Conservation (phyloP, 2,113 vertebrate species). For the Syngnathus typhle region DNA sequence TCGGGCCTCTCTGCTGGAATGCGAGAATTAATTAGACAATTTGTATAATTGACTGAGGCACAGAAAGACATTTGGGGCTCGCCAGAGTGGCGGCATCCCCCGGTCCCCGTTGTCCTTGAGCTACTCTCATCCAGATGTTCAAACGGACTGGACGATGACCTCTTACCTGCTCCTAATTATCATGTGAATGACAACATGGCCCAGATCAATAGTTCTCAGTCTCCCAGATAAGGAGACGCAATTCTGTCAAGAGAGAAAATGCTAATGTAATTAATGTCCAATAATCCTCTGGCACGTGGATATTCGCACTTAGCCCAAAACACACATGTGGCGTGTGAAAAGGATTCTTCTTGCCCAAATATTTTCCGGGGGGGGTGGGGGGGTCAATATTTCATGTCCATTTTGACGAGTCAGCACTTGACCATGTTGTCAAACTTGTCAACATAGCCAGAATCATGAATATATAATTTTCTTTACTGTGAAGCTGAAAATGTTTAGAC, state of each 20-base stretch:
- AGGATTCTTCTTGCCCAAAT: background rate
- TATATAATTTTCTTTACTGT: too few species aligned
- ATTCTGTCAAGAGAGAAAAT: conserved; percentile 69
- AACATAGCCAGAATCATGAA: too few species aligned
- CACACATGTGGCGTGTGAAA: background rate
- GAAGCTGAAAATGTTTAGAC: too few species aligned
- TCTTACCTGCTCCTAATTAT: conserved; percentile 87
- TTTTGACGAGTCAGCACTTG: too few species aligned
- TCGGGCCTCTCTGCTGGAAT: conserved; percentile 45
- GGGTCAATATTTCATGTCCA: too few species aligned
- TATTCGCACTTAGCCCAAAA: conserved; percentile 54
- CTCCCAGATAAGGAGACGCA: conserved; percentile 84
- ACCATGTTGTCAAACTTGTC: too few species aligned
- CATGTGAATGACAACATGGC: conserved; percentile 95
- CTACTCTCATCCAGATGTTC: conserved; percentile 80
- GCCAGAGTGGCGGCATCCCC: conserved; percentile 52
- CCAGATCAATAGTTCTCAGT: conserved; percentile 92
- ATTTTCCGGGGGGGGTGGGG: too few species aligned
- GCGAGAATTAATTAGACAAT: conserved; percentile 70
- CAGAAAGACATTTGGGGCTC: conserved; percentile 42
- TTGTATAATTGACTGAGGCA: conserved; percentile 64
- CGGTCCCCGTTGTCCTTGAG: conserved; percentile 73
- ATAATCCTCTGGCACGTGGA: conserved; percentile 55
- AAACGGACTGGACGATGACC: conserved; percentile 83
- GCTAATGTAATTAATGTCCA: conserved; percentile 71